Percentiles rank a stretch among this genome's conserved stretches.
Evolutionary conservation across 2,113 vertebrate genomes (phyloP).

Genomic region (Circaetus cinerascens): DNA sequence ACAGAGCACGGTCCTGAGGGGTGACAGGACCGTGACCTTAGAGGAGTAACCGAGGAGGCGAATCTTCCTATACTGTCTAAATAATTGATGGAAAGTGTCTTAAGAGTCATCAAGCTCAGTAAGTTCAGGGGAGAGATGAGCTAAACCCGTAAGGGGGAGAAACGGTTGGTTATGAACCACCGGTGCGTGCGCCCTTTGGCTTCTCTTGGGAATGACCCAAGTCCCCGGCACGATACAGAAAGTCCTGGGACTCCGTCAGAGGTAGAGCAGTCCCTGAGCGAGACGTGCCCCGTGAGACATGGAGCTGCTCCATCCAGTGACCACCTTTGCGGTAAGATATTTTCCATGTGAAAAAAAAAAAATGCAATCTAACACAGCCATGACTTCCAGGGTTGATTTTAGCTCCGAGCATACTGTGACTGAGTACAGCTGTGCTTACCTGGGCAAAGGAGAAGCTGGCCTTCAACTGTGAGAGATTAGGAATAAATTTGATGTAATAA

Average conservation of each 20-base stretch:
- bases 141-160: neutral
- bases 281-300: accelerated
- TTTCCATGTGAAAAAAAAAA: neutral
- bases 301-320: neutral
- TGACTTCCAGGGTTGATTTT: neutral
- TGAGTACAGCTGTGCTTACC: neutral
- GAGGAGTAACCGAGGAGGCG: neutral
- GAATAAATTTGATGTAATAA: neutral
- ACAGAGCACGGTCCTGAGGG: neutral
- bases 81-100: neutral
- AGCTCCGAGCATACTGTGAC: neutral
- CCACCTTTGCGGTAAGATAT: neutral
- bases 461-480: neutral
- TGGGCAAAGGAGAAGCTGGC: neutral
- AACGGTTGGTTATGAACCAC: neutral
- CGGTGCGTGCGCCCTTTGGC: neutral
- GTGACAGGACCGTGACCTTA: neutral
- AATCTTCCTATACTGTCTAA: neutral
- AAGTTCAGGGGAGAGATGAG: neutral
- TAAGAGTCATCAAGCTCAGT: neutral
- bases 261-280: neutral
- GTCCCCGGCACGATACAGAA: neutral
- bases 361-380: neutral
- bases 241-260: neutral
- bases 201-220: neutral